Evolutionary conservation across 2,113 vertebrate species (phyloP), one percentile per base, ranked within the genome.

Genomic region (Ahaetulla prasina): DNA sequence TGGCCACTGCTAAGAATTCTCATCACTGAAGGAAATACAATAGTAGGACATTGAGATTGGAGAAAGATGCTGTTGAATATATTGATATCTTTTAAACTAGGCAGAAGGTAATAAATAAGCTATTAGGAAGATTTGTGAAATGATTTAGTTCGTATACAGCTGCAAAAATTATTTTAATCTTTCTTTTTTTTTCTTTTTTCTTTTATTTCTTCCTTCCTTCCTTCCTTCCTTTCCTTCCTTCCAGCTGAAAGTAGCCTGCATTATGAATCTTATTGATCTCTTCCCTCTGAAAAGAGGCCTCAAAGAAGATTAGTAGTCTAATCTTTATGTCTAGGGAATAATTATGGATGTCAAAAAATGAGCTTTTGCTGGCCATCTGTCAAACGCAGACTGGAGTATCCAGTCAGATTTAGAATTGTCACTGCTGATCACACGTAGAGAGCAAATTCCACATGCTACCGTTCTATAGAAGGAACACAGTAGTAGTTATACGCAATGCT

Each of bases 351-450:
- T 45, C 14, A 87, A 50, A 84, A 84, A 89, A 45, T 8, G 68
- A 50, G 90, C 90, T 89, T 88, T 74, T 91, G 68, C 68, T 91
- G 74, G n/a, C 90, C 92, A 91, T 91, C 90, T 93, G 92, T 93
- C 90, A 60, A 85, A 92, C n/a, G 12, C 84, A 47, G 43, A 89
- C 25, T 8, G 1, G n/a, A 68, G 45, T 87, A 85, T 85, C 92
- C 30, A 88, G 86, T 91, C 39, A 93, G 63, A 88, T 47, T 39
- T 91, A 45, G 85, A 91, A 57, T 85, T 49, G 30, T 74, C 87
- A 85, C 10, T 22, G 30, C 43, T 89, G 53, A 52, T 91, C 53
- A 63, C 60, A 22, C 68, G 85, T 30, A 18, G 25, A 35, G 84
- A 87, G 16, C 18, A 85, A 35, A 45, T 57, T 6, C 53, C 63